Evolutionary conservation across 2,888 invertebrate species (phyloP).

Genomic region (Catocala fraxini): DNA sequence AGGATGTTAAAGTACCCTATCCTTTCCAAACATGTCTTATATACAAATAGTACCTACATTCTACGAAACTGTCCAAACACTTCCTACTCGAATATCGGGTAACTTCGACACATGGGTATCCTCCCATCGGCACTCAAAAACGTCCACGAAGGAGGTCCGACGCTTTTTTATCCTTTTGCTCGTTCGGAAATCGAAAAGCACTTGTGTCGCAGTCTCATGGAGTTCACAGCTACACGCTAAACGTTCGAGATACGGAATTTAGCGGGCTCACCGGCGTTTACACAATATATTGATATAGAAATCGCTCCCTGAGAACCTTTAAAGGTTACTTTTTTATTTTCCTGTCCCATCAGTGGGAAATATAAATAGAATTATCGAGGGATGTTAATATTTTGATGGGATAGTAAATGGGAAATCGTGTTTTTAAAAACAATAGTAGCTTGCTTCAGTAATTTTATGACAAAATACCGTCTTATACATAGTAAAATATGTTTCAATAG

Average conservation of each 20-base stretch:
- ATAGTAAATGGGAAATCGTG: slow-evolving; percentile 42
- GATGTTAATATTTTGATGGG: slow-evolving; percentile 53
- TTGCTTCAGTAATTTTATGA: not conserved
- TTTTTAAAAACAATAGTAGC: slow-evolving; percentile 4
- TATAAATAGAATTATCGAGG: slow-evolving; percentile 76
- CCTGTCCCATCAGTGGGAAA: slow-evolving; percentile 75
- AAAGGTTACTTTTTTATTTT: slow-evolving; percentile 64
- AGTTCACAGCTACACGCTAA: slow-evolving; percentile 67
- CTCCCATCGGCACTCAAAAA: slow-evolving; percentile 42
- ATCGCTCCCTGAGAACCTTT: slow-evolving; percentile 72
- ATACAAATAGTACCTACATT: too few relatives aligned
- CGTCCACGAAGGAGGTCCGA: slow-evolving; percentile 56
- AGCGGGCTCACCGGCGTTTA: slow-evolving; percentile 79
- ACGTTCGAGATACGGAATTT: slow-evolving; percentile 84
- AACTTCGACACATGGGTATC: slow-evolving; percentile 26
- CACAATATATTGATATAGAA: slow-evolving; percentile 70
- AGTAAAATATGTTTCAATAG: too few relatives aligned
- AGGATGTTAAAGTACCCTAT: not conserved
- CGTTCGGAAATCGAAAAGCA: slow-evolving; percentile 55
- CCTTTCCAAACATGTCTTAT: not conserved
- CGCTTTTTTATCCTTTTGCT: slow-evolving; percentile 36
- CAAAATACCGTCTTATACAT: too few relatives aligned
- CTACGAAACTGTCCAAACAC: slow-evolving; percentile 2
- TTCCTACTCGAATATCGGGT: slow-evolving; percentile 6
- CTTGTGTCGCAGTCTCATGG: slow-evolving; percentile 58